Evolutionary conservation across 2,888 invertebrate species (phyloP).

Genomic region (Apomyelois bistriatella): DNA sequence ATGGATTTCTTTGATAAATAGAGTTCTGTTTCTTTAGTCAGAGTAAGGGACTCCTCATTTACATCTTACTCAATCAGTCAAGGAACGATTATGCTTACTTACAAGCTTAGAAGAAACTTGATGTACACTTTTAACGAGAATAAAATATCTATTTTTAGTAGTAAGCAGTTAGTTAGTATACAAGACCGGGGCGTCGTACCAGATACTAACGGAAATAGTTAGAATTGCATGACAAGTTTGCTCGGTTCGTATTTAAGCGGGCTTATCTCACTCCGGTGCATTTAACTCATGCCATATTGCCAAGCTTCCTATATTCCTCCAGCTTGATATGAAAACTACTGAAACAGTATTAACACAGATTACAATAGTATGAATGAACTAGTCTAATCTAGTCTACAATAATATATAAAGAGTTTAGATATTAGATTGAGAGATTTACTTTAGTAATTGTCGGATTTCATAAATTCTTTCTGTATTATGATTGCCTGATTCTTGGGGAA

Average conservation of each 20-base stretch:
- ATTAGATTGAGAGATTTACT: too few species aligned
- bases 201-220: conserved; percentile 32
- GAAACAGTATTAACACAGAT: too few species aligned
- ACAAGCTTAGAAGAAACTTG: neutral
- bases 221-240: conserved; percentile 38
- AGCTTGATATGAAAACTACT: neutral
- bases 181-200: conserved; percentile 14
- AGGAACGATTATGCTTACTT: neutral
- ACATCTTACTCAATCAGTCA: too few species aligned
- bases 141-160: conserved; percentile 14
- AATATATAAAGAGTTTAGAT: too few species aligned
- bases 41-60: too few species aligned
- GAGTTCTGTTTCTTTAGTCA: too few species aligned
- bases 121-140: conserved; percentile 3
- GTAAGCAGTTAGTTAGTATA: conserved; percentile 12
- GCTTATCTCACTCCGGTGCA: conserved; percentile 38
- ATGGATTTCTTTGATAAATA: too few species aligned
- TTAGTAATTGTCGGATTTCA: too few species aligned
- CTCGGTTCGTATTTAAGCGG: conserved; percentile 30
- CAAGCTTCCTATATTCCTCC: conserved; percentile 21
- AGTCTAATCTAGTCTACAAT: too few species aligned
- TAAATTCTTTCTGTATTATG: too few species aligned
- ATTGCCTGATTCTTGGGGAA: too few species aligned
- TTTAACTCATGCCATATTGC: conserved; percentile 29
- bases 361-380: too few species aligned